Percentiles rank a stretch among this genome's conserved stretches.
Evolutionary conservation across 2,797 vertebrate species (phyloP).

Genomic region (Hippoglossus hippoglossus): DNA sequence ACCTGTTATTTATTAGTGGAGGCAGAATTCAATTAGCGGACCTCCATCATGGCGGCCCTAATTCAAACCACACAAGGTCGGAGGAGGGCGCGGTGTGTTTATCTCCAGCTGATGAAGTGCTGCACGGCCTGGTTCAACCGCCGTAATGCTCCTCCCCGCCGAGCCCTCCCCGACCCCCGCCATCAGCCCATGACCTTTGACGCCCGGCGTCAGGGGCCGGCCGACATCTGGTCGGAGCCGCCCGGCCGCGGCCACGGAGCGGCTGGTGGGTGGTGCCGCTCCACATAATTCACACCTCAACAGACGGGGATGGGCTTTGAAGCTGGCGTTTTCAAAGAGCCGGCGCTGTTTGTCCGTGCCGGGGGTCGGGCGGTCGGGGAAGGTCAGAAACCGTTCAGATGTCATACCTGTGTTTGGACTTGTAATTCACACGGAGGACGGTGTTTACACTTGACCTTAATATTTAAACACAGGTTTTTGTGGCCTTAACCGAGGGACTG

Average conservation of each 20-base stretch:
- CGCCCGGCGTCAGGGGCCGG: slow-evolving; percentile 22
- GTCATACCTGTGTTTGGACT: slow-evolving; percentile 13
- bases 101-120: slow-evolving; percentile 62
- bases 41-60: slow-evolving; percentile 53
- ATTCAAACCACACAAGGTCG: slow-evolving; percentile 69
- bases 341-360: slow-evolving; percentile 25
- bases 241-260: background rate
- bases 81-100: slow-evolving; percentile 47
- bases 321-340: slow-evolving; percentile 59
- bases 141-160: slow-evolving; percentile 4
- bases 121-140: slow-evolving; percentile 39
- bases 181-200: slow-evolving; percentile 50
- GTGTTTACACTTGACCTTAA: background rate
- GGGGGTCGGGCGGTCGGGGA: slow-evolving; percentile 4
- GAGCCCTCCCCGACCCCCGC: slow-evolving; percentile 15
- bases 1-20: slow-evolving; percentile 62
- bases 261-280: slow-evolving; percentile 41
- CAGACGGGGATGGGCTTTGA: slow-evolving; percentile 56
- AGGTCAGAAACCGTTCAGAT: background rate
- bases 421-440: background rate
- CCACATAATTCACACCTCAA: slow-evolving; percentile 60
- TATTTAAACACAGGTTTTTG: background rate
- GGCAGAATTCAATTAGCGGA: slow-evolving; percentile 68
- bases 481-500: too few species aligned
- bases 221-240: slow-evolving; percentile 68